Conservation (phyloP, 2,888 invertebrate species). For the Leptura quadrifasciata region DNA sequence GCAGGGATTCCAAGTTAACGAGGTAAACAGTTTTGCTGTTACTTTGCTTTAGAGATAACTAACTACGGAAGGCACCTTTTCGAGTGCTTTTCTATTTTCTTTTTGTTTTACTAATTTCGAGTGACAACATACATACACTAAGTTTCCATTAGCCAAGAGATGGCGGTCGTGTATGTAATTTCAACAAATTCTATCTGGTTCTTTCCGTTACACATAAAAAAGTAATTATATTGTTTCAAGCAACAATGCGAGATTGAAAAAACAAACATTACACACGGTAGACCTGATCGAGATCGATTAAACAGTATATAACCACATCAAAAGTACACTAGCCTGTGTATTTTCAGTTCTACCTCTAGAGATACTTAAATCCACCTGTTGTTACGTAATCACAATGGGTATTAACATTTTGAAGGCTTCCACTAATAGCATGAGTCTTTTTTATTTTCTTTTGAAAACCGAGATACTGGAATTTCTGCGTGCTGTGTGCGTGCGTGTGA, state of each 20-base stretch:
- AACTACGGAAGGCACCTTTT: slow-evolving; percentile 40
- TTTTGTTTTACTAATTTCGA: slow-evolving; percentile 1
- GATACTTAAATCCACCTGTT: neutral
- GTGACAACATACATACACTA: neutral
- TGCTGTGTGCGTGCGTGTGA: slow-evolving; percentile 4
- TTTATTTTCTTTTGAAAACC: slow-evolving; percentile 15
- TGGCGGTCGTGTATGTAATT: too few relatives aligned
- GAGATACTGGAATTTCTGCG: slow-evolving; percentile 45
- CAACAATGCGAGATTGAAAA: neutral
- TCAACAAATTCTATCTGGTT: neutral
- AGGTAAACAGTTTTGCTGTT: slow-evolving; percentile 60
- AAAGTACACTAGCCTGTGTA: neutral
- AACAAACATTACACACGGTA: neutral
- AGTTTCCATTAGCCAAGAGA: too few relatives aligned
- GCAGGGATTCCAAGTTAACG: slow-evolving; percentile 64
- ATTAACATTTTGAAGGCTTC: slow-evolving; percentile 27
- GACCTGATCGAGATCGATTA: neutral
- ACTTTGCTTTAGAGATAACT: slow-evolving; percentile 42
- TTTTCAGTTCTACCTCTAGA: slow-evolving; percentile 9
- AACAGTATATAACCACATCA: neutral
- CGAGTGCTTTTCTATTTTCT: slow-evolving; percentile 30
- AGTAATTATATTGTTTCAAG: neutral
- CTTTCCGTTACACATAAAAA: neutral
- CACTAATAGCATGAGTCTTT: slow-evolving; percentile 26
- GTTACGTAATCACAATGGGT: neutral